Percentiles rank a stretch among this genome's conserved stretches.
Evolutionary conservation across 2,888 invertebrate species (phyloP).

Genomic region (Synergus laeviventris): DNA sequence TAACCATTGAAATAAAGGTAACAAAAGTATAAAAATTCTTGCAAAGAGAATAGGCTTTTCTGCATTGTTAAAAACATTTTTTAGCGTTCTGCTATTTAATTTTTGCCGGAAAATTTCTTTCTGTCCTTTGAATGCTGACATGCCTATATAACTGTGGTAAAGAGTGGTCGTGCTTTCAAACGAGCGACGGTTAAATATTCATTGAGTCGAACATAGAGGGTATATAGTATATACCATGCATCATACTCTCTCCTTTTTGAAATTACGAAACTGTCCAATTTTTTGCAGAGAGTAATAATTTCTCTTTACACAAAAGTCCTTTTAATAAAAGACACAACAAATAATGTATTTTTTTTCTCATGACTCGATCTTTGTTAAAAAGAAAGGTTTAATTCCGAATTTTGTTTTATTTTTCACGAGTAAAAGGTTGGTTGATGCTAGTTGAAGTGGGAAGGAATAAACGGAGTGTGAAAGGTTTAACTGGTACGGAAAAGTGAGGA

Average conservation of each 20-base stretch:
- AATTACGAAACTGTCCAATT: slow-evolving; percentile 4
- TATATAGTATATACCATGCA: not conserved
- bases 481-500: not conserved
- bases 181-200: slow-evolving; percentile 46
- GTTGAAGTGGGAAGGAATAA: not conserved
- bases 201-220: slow-evolving; percentile 38
- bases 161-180: slow-evolving; percentile 32
- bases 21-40: not conserved
- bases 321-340: not conserved
- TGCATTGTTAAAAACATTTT: not conserved
- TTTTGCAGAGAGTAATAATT: not conserved
- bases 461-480: not conserved
- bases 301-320: not conserved
- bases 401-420: not conserved
- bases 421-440: not conserved
- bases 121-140: slow-evolving; percentile 14
- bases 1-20: not conserved
- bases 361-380: not conserved
- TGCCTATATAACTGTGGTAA: slow-evolving; percentile 18
- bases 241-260: slow-evolving; percentile 3
- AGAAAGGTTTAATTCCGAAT: not conserved
- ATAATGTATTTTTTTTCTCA: not conserved
- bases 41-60: not conserved
- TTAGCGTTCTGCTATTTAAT: not conserved
- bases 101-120: not conserved